These are phyloP conservation scores for Bellardia bayeri DNA, from an alignment of 2,888 invertebrate species.

Conservation along the genomic window DNA sequence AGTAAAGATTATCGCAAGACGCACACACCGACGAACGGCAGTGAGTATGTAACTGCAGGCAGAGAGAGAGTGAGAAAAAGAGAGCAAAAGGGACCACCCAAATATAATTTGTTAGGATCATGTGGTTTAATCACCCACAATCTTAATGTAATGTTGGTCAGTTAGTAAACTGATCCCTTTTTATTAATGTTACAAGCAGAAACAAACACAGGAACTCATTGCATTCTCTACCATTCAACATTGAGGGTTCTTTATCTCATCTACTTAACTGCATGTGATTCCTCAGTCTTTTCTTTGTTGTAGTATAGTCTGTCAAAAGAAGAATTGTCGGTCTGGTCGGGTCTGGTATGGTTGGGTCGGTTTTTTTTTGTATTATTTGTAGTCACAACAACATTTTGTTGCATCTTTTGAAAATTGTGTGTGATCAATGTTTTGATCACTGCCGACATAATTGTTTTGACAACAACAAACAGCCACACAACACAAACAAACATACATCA, in stretches of 20 bases:
- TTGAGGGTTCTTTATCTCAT: constrained; percentile 51
- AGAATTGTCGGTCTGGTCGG: constrained; percentile 40
- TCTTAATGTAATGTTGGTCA: constrained; percentile 75
- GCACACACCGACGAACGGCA: constrained; percentile 5
- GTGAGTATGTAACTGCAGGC: neutral
- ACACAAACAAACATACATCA: constrained; percentile 62
- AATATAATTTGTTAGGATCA: constrained; percentile 58
- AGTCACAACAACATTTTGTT: constrained; percentile 34
- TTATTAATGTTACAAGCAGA: constrained; percentile 35
- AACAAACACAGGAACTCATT: constrained; percentile 6
- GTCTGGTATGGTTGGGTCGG: constrained; percentile 48
- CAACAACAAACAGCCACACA: constrained; percentile 69
- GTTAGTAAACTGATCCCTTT: constrained; percentile 72
- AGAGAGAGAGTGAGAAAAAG: constrained; percentile 2
- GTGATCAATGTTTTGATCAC: constrained; percentile 69
- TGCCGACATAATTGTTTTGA: constrained; percentile 74
- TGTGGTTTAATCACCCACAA: constrained; percentile 75
- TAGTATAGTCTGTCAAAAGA: constrained; percentile 28
- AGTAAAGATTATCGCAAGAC: constrained; percentile 52
- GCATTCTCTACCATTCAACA: neutral
- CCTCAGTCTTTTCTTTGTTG: constrained; percentile 49
- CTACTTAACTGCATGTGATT: constrained; percentile 67
- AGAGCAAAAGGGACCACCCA: constrained; percentile 65
- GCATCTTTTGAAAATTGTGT: constrained; percentile 61
- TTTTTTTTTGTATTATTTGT: constrained; percentile 34